Evolutionary conservation across 2,797 vertebrate genomes (phyloP).

Genomic region (Sibirionetta formosa): DNA sequence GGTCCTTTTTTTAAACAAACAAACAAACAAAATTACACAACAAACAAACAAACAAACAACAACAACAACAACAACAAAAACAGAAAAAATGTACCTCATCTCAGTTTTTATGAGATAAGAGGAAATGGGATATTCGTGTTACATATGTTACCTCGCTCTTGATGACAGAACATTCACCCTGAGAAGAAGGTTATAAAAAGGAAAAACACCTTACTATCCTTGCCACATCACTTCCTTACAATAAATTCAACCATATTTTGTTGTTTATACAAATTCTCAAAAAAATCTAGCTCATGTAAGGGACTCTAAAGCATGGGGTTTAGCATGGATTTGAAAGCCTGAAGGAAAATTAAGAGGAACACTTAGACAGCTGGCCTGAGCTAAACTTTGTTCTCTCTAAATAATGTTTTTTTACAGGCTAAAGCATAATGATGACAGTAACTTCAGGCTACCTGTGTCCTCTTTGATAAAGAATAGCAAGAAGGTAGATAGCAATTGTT

Average conservation of each 20-base stretch:
- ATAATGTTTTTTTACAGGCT: slow-evolving; percentile 1
- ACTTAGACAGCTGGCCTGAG: not conserved
- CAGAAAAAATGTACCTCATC: not conserved
- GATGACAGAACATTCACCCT: not conserved
- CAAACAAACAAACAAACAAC: not conserved
- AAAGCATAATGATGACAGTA: not conserved
- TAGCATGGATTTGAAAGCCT: not conserved
- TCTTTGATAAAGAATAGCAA: not conserved
- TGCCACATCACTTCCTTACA: not conserved
- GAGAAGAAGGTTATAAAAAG: not conserved
- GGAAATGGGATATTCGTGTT: not conserved
- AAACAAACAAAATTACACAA: not conserved
- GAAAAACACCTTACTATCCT: not conserved
- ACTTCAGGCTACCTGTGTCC: not conserved
- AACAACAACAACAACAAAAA: not conserved
- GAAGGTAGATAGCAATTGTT: not conserved
- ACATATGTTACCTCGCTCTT: not conserved
- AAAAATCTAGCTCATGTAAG: not conserved
- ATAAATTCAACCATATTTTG: not conserved
- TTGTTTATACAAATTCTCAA: not conserved
- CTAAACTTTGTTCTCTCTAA: not conserved
- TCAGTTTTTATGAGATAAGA: not conserved
- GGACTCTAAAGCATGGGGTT: not conserved
- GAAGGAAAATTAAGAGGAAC: slow-evolving; percentile 8
- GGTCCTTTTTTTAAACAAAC: not conserved